These are phyloP conservation scores for Drosophila simulans DNA, from an alignment of 1,140 invertebrate species.

Conservation along the genomic window DNA sequence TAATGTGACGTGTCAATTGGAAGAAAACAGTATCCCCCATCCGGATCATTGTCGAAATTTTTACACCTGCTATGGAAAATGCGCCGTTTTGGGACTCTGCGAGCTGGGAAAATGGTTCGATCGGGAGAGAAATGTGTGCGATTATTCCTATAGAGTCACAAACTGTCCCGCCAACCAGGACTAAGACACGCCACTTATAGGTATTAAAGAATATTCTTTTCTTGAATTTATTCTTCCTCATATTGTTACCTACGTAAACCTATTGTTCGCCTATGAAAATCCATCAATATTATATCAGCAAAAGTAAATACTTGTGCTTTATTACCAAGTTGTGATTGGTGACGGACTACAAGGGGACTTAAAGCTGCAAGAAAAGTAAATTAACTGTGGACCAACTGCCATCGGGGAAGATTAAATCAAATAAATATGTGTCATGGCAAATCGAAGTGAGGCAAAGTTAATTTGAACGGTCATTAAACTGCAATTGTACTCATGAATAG, in stretches of 20 bases:
- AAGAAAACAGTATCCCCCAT: constrained; percentile 51
- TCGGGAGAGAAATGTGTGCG: constrained; percentile 46
- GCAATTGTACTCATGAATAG: constrained; percentile 62
- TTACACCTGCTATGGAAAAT: constrained; percentile 47
- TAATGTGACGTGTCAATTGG: constrained; percentile 32
- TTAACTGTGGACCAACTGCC: background rate
- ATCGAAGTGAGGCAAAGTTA: constrained; percentile 51
- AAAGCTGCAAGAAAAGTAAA: background rate
- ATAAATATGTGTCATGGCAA: constrained; percentile 50
- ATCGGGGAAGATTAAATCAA: constrained; percentile 25
- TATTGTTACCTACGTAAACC: too few species aligned
- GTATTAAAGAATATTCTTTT: background rate
- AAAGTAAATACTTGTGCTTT: too few species aligned
- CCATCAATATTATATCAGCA: too few species aligned
- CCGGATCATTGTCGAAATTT: constrained; percentile 51
- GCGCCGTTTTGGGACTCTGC: constrained; percentile 55
- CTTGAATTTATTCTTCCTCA: too few species aligned
- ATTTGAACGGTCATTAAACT: constrained; percentile 71
- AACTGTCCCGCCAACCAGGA: constrained; percentile 58
- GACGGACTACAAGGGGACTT: background rate
- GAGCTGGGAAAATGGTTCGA: constrained; percentile 63
- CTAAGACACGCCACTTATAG: constrained; percentile 10
- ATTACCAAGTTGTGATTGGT: background rate
- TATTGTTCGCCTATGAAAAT: too few species aligned
- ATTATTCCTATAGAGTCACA: constrained; percentile 32